Conservation (phyloP, 1,140 invertebrate species). For the Euschistus heros region DNA sequence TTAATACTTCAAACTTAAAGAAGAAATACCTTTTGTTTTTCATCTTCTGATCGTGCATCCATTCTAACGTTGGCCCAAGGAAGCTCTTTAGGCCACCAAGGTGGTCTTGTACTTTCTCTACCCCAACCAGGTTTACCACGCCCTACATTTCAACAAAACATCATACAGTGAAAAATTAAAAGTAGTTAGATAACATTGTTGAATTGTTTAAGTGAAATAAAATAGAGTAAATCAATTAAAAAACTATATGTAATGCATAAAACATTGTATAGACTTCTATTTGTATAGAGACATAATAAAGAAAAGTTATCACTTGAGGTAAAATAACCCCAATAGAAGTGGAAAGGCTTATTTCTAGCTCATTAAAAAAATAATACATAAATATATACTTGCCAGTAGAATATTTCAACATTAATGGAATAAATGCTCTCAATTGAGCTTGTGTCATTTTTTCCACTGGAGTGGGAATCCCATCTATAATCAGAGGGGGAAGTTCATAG, state of each 20-base stretch:
- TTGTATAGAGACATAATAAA: too few species aligned
- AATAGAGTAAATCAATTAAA: too few species aligned
- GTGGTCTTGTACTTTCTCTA: constrained; percentile 82
- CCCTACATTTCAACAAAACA: constrained; percentile 39
- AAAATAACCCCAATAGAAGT: too few species aligned
- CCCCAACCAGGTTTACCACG: constrained; percentile 96
- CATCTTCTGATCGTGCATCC: constrained; percentile 90
- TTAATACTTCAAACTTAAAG: neutral
- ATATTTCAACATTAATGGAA: constrained; percentile 96
- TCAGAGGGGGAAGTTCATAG: constrained; percentile 88
- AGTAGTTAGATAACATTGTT: too few species aligned
- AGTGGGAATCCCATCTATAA: constrained; percentile 95
- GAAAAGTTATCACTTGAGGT: too few species aligned
- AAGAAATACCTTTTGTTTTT: constrained; percentile 81
- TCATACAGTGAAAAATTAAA: constrained; percentile 5
- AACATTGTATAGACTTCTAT: too few species aligned
- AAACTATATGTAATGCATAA: too few species aligned
- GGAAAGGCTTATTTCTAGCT: too few species aligned
- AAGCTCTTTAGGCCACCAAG: constrained; percentile 95
- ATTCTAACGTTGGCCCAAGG: constrained; percentile 97
- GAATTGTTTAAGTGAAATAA: too few species aligned
- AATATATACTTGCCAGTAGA: constrained; percentile 55
- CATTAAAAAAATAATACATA: too few species aligned
- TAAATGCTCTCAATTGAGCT: constrained; percentile 90
- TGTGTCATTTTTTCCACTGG: constrained; percentile 99